Evolutionary conservation across 2,888 invertebrate genomes (phyloP), one percentile per base, ranked within the genome.

Genomic region (Caenorhabditis sulstoni): DNA sequence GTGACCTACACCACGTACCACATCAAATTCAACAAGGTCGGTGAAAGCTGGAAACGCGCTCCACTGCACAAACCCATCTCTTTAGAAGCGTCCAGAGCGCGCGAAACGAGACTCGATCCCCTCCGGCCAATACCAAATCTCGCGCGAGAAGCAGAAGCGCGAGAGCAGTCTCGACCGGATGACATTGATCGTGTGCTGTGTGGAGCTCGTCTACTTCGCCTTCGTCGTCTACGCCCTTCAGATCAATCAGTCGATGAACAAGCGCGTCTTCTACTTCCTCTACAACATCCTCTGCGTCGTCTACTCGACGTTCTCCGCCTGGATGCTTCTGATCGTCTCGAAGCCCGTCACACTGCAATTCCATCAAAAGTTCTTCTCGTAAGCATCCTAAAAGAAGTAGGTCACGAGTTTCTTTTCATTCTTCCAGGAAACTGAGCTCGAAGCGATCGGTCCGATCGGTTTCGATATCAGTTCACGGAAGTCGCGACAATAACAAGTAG

Each of bases 291-390:
- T 78, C 23, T 68, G 78, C 29, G 57, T 71, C 11, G 44, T 71
- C 29, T 78, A 78, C 45, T 78, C 78, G 3, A 78, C 66, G 11
- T 78, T 71, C 50, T 78, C 78, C 47, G 78, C 78, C 12, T 78
- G 78, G 78, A 78, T 78, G 78, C 71, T 78, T 20, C 61, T 78
- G 2, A 23, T 71, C 7, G 61, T 78, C 9, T 78, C 78, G 2
- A 71, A 71, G 53, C 78, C 78, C 12, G 66, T 78, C 9, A 78
- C 61, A 12, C 1, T 52, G 7, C 52, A 71, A n/a, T 44, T 78
- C 41, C 23, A 44, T 8, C 64, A 58, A 20, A 39, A 39, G 52
- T 73, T 73, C 29, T 29, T 29, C 50, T 58, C 52, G 41, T 41
- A 55, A 41, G 41, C 11, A 3, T 3, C 41, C 41, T 4, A 41